Base-by-base conservation (phyloP, 2,797 vertebrate genomes). In the Hemibagrus guttatus region DNA sequence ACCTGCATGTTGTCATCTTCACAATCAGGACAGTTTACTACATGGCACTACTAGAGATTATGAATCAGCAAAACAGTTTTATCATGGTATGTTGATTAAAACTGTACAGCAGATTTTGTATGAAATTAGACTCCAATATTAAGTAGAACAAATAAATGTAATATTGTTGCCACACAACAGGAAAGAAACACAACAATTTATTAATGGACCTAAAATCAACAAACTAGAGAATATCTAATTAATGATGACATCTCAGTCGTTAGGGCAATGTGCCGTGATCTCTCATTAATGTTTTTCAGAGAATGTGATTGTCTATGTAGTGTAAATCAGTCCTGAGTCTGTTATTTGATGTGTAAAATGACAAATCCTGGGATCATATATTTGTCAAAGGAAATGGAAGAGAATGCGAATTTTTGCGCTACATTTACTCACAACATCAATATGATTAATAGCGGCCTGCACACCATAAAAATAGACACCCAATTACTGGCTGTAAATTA, bases 401-500 rank as follows among this genome's bases (percentile, higher is more conserved):
- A 91, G 92, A 94, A 93, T 94, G 91, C 85, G 92, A 93, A 93
- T 93, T 91, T 93, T 93, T 94, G 91, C 90, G 90, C 93, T 94
- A 93, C 94, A 95, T 95, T 96, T 95, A 93, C 92, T 89, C 91
- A 95, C 46, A 94, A 93, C 93, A 96, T 93, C 94, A 95, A 91
- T 91, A 92, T 95, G 94, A 95, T 95, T 95, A 95, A 95, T 95
- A 92, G 93, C 91, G 90, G 93, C 93, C 95, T 94, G 92, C 93
- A 93, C 93, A 90, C 93, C 94, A 92, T 95, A 94, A 95, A 95
- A 95, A 95, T 93, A 94, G 94, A 92, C 93, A 92, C 87, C 89
- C 93, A 94, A 96, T 96, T 95, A 96, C 91, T 89, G 94, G 87
- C 59, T 82, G 93, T 95, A 95, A 95, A 96, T 95, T 94, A 94